These are phyloP conservation scores for Hormaphis cornu DNA, from an alignment of 1,140 invertebrate species.

Conservation along the genomic window DNA sequence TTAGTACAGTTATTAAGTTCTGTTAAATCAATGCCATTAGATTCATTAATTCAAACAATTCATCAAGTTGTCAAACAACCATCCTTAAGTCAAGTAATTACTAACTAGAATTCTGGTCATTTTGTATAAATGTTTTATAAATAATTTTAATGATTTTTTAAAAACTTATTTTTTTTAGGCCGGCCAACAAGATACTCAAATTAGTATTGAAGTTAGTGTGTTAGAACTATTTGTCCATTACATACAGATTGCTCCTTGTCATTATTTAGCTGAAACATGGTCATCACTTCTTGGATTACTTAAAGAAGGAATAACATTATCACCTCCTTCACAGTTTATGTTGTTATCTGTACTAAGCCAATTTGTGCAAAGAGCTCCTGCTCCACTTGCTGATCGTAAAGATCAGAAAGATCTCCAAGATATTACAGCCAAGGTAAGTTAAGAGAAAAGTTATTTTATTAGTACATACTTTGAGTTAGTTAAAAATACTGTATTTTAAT, in stretches of 20 bases:
- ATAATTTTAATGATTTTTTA: neutral
- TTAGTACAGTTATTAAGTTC: slow-evolving; percentile 70
- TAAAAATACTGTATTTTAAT: too few species aligned
- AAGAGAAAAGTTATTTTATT: too few species aligned
- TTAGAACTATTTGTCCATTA: slow-evolving; percentile 62
- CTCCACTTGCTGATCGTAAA: slow-evolving; percentile 62
- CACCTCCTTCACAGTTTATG: slow-evolving; percentile 71
- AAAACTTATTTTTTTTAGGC: neutral
- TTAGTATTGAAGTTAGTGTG: slow-evolving; percentile 50
- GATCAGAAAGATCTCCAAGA: slow-evolving; percentile 75
- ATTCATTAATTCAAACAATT: slow-evolving; percentile 75
- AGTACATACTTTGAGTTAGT: neutral
- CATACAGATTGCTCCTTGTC: slow-evolving; percentile 56
- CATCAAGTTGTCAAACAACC: slow-evolving; percentile 71
- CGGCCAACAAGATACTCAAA: slow-evolving; percentile 39
- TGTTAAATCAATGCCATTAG: slow-evolving; percentile 74
- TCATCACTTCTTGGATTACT: slow-evolving; percentile 63
- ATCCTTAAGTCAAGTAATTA: slow-evolving; percentile 51
- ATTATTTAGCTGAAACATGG: slow-evolving; percentile 72
- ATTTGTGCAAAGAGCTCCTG: slow-evolving; percentile 60
- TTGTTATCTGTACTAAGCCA: slow-evolving; percentile 72
- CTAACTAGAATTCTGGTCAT: neutral
- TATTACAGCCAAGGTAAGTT: slow-evolving; percentile 53
- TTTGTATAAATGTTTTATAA: neutral
- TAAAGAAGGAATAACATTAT: slow-evolving; percentile 58